These are phyloP conservation scores for Micrasema longulum DNA, from an alignment of 1,140 invertebrate genomes.

Conservation along the genomic window DNA sequence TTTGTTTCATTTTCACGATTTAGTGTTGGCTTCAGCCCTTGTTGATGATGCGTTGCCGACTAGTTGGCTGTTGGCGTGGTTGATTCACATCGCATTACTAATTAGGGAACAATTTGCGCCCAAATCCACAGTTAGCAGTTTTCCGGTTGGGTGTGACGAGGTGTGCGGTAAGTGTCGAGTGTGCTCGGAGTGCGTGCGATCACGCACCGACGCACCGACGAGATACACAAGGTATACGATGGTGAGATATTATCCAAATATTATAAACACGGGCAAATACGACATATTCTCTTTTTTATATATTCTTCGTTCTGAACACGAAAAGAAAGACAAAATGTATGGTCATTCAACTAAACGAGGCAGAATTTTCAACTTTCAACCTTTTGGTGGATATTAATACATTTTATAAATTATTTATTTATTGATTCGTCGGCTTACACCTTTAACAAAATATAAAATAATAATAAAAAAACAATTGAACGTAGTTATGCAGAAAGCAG, in stretches of 20 bases:
- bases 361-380: no score
- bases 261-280: neutral
- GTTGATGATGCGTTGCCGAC: neutral
- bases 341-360: no score
- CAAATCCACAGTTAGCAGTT: conserved; percentile 1
- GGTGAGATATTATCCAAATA: neutral
- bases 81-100: conserved; percentile 22
- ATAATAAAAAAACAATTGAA: no score
- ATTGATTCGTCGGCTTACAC: no score
- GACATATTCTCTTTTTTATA: no score
- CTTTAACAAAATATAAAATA: no score
- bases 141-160: conserved; percentile 22
- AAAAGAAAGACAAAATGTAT: no score
- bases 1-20: neutral
- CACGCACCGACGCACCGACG: conserved; percentile 4
- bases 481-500: no score
- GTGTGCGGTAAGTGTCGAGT: neutral
- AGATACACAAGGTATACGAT: neutral
- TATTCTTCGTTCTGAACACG: no score
- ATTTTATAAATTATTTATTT: no score
- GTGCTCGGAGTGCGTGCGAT: neutral
- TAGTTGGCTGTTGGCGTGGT: conserved; percentile 6
- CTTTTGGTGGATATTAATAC: no score
- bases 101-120: conserved; percentile 11
- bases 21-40: neutral